phyloP scores from a whole-genome alignment of 2,113 vertebrate species.

The Cairina moschata region DNA sequence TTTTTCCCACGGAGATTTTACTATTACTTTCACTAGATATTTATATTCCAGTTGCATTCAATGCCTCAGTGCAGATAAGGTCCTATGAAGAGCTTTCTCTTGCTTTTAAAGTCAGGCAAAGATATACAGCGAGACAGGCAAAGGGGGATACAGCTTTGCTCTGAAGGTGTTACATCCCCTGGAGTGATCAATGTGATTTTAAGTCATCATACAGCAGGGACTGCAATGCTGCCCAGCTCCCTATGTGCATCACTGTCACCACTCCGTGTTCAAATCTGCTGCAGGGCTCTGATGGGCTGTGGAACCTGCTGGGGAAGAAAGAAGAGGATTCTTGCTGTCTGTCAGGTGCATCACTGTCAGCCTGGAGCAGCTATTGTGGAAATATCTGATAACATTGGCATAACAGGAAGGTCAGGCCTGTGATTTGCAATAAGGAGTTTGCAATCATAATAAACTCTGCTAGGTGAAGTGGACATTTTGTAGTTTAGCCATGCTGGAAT shows the following conservation, averaged over 20 bases:
- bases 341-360: neutral
- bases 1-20: neutral
- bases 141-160: neutral
- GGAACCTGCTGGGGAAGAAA: neutral
- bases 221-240: neutral
- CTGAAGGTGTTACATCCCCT: neutral
- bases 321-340: neutral
- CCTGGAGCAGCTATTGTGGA: neutral
- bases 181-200: neutral
- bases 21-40: neutral
- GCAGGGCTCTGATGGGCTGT: neutral
- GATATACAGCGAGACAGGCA: neutral
- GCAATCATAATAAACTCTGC: neutral
- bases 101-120: neutral
- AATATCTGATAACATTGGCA: neutral
- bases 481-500: neutral
- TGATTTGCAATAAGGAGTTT: neutral
- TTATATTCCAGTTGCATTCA: neutral
- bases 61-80: neutral
- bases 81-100: neutral
- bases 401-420: neutral
- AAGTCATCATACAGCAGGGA: neutral
- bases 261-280: neutral
- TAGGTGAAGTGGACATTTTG: neutral
- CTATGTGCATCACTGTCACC: neutral